phyloP scores from a whole-genome alignment of 1,140 invertebrate species.

The Doryteuthis pealeii region DNA sequence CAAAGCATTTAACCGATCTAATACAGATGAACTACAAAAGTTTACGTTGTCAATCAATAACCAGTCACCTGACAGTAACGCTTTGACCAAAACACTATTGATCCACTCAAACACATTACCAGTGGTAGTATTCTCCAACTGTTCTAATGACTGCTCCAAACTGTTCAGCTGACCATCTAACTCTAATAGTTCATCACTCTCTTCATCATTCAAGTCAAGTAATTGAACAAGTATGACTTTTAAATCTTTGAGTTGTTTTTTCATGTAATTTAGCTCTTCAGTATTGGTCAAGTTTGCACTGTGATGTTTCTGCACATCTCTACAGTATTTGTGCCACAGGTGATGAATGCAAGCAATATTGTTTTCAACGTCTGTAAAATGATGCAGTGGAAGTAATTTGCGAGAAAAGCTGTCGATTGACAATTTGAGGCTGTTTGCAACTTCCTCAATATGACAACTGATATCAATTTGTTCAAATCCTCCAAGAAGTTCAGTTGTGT shows the following conservation, averaged over 20 bases:
- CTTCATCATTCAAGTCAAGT: not conserved
- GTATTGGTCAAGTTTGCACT: slow-evolving; percentile 28
- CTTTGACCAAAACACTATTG: slow-evolving; percentile 90
- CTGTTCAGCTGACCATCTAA: slow-evolving; percentile 33
- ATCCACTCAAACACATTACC: slow-evolving; percentile 92
- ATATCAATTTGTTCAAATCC: slow-evolving; percentile 94
- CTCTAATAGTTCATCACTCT: slow-evolving; percentile 13
- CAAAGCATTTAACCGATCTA: slow-evolving; percentile 93
- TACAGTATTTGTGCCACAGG: slow-evolving; percentile 26
- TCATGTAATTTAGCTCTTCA: slow-evolving; percentile 27
- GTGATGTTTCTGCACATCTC: not conserved
- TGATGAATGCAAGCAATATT: slow-evolving; percentile 21
- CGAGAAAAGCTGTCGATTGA: not conserved
- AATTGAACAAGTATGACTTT: slow-evolving; percentile 15
- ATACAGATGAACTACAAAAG: slow-evolving; percentile 89
- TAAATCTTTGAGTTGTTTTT: slow-evolving; percentile 25
- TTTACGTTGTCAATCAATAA: slow-evolving; percentile 96
- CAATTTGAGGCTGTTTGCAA: slow-evolving; percentile 48
- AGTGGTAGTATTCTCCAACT: slow-evolving; percentile 61
- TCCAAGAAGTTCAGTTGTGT: slow-evolving; percentile 91
- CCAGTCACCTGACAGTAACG: slow-evolving; percentile 84
- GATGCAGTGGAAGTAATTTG: slow-evolving; percentile 18
- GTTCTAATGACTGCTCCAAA: slow-evolving; percentile 58
- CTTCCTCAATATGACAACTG: slow-evolving; percentile 71
- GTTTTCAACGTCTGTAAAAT: slow-evolving; percentile 6